phyloP scores from a whole-genome alignment of 2,113 vertebrate species.

The Thalassoma bifasciatum region DNA sequence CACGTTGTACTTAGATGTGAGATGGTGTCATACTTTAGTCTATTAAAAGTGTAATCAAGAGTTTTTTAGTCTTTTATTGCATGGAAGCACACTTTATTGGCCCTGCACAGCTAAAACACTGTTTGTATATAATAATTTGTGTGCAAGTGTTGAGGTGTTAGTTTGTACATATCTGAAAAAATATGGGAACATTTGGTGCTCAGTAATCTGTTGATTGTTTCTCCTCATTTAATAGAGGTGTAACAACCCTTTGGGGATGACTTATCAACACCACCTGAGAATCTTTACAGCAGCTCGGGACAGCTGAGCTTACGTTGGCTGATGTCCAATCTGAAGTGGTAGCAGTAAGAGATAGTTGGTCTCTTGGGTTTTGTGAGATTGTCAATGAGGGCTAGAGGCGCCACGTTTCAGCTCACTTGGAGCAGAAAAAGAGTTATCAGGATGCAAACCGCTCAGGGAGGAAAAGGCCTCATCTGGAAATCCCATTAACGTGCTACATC shows the following conservation, averaged over 20 bases:
- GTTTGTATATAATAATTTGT: too few relatives aligned
- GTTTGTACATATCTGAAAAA: too few relatives aligned
- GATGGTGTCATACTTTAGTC: too few relatives aligned
- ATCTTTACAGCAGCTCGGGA: not conserved
- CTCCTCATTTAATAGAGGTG: too few relatives aligned
- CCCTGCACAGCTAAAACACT: too few relatives aligned
- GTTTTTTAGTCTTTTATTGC: too few relatives aligned
- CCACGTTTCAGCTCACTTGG: conserved; percentile 23
- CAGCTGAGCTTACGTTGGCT: not conserved
- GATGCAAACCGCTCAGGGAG: conserved; percentile 13
- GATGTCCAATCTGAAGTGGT: conserved; percentile 5
- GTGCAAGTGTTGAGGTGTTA: too few relatives aligned
- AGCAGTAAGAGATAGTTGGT: not conserved
- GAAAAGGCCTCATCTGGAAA: conserved; percentile 36
- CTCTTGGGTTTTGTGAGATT: conserved; percentile 10
- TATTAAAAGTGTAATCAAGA: too few relatives aligned
- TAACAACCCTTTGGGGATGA: not conserved
- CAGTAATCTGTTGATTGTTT: too few relatives aligned
- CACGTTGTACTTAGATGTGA: too few relatives aligned
- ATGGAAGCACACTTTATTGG: too few relatives aligned
- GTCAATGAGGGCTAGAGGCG: not conserved
- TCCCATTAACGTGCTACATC: conserved; percentile 23
- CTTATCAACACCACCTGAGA: not conserved
- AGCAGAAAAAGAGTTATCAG: conserved; percentile 34
- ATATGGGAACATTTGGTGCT: too few relatives aligned